Evolutionary conservation across 2,888 invertebrate species (phyloP).

Genomic region (Macrostomum cliftonense): DNA sequence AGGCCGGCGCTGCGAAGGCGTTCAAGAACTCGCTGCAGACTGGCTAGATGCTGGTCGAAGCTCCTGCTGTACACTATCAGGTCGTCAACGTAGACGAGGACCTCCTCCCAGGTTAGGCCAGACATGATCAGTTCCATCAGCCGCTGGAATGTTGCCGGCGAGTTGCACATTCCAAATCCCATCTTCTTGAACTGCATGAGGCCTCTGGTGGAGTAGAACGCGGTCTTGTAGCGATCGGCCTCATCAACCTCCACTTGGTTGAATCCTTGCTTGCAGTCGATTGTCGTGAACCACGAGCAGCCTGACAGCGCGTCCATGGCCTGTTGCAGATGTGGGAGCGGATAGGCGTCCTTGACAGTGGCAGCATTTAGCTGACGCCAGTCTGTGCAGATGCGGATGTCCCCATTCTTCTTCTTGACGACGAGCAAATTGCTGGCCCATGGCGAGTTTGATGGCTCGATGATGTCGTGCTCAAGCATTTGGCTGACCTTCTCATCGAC

Average conservation of each 20-base stretch:
- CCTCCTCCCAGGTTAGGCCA: constrained; percentile 4
- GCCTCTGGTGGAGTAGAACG: constrained; percentile 5
- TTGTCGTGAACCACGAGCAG: constrained; percentile 8
- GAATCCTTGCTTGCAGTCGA: constrained; percentile 11
- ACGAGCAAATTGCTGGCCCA: constrained; percentile 13
- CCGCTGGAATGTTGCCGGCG: constrained; percentile 12
- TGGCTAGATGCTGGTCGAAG: constrained; percentile 11
- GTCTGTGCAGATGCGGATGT: constrained; percentile 14
- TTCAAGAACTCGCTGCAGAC: constrained; percentile 10
- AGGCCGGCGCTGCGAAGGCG: constrained; percentile 7
- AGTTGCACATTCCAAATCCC: constrained; percentile 13
- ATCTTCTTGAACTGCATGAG: constrained; percentile 9
- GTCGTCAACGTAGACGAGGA: constrained; percentile 13
- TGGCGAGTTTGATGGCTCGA: constrained; percentile 12
- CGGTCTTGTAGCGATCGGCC: constrained; percentile 12
- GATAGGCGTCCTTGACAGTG: constrained; percentile 14
- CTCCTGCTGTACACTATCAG: constrained; percentile 13
- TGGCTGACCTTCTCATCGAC: constrained; percentile 14
- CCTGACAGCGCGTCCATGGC: constrained; percentile 12
- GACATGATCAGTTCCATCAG: constrained; percentile 12
- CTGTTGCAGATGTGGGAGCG: constrained; percentile 15
- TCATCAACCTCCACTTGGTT: constrained; percentile 13
- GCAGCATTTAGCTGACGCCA: constrained; percentile 11
- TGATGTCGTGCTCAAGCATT: constrained; percentile 13
- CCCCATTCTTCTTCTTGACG: constrained; percentile 12